A percentile compares a stretch with the other conserved stretches of the same genome.
Evolutionary conservation across 2,113 vertebrate species (phyloP).

Genomic region (Dolichotis patagonum): DNA sequence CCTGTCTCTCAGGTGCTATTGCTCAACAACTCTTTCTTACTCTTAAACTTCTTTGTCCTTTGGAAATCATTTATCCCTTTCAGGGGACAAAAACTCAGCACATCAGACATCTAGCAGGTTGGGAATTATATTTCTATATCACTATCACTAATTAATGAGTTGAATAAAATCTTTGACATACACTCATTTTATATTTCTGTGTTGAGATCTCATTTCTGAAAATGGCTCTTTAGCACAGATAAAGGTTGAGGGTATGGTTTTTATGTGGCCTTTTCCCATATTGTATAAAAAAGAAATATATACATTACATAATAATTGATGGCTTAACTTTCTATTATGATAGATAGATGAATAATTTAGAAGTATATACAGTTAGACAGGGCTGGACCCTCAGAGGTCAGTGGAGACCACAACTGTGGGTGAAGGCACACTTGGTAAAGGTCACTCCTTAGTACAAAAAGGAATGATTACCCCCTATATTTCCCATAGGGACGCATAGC

Average conservation of each 20-base stretch:
- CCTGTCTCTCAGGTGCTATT: not conserved
- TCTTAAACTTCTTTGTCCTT: not conserved
- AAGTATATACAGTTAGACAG: not conserved
- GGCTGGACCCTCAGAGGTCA: not conserved
- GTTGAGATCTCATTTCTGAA: slow-evolving; percentile 3
- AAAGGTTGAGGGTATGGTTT: not conserved
- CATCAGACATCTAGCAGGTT: not conserved
- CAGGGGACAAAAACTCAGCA: not conserved
- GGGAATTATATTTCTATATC: not conserved
- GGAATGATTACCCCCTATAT: not conserved
- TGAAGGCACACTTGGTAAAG: not conserved
- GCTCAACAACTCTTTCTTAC: no score
- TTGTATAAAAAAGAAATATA: not conserved
- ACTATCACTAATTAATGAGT: not conserved
- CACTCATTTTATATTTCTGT: not conserved
- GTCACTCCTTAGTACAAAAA: not conserved
- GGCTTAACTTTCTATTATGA: not conserved
- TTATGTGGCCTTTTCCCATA: not conserved
- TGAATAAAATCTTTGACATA: not conserved
- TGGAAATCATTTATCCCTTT: not conserved
- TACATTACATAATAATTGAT: not conserved
- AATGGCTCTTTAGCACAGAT: not conserved
- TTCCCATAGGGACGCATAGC: not conserved
- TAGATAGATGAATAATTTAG: not conserved
- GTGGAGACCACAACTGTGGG: not conserved